Base-by-base conservation (phyloP, 2,797 vertebrate genomes). In the Poeciliopsis gracilis region DNA sequence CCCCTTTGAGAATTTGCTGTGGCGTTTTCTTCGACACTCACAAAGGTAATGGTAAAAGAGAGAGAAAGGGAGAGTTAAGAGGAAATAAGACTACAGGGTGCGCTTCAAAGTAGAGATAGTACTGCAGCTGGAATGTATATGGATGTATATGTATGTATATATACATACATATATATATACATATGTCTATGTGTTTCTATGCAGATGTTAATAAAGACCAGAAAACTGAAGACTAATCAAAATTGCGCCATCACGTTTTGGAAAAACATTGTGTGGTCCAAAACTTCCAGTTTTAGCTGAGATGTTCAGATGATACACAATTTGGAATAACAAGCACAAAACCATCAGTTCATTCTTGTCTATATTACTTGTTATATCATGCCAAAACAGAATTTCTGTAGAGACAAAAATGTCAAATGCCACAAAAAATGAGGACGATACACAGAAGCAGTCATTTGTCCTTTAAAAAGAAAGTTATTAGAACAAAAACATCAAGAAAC, bases 1-100 rank as follows among this genome's bases (percentile, higher is more conserved):
- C 82, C 85, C 94, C 92, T 93, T 82, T 83, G 92, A 94, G 93
- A 91, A 91, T 93, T 89, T 10, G 51, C 76, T 77, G 81, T 78
- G 47, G 87, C 90, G 84, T 89, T 89, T 91, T 84, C 85, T 78
- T 79, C 82, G 80, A 91, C 85, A 89, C 84, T 87, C 88, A 86
- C 76, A 79, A 82, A 91, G 66, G 87, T 80, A 82, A 57, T 75
- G 63, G 82, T 79, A 77, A 82, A 36, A 63, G 61, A 63, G 30
- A 63, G 30, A 36, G 16, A 63, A 30, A 36, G 76, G 78, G 63
- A 51, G 80, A 84, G 57, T 25, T 1, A 13, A 72, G 75, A 45
- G 20, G 25, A 55, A 46, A 59, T 53, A 57, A 75, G 43, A 77
- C 78, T 33, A 23, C 20, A 63, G 33, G 55, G 25, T 47, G 15